Evolutionary conservation across 2,797 vertebrate species (phyloP).

Genomic region (Anguilla pacifica): DNA sequence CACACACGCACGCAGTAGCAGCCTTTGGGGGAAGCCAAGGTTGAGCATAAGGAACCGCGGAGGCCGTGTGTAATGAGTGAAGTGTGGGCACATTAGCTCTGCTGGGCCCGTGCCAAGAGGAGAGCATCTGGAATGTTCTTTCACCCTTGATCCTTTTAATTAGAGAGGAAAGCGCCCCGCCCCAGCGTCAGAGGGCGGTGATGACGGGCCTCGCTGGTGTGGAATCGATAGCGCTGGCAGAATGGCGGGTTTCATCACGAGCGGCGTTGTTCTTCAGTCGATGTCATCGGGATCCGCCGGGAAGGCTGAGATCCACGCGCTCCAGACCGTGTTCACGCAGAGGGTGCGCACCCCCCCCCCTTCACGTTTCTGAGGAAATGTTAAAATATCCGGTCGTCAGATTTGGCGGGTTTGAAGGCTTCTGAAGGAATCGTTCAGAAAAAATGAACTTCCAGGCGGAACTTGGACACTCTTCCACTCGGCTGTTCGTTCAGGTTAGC

Average conservation of each 20-base stretch:
- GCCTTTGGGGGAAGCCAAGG: background rate
- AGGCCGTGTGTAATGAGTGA: slow-evolving; percentile 62
- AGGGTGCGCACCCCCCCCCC: background rate
- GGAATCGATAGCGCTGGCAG: background rate
- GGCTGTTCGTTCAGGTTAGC: background rate
- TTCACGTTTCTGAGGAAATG: background rate
- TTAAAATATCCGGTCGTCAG: background rate
- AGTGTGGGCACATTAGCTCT: slow-evolving; percentile 68
- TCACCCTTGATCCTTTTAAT: slow-evolving; percentile 41
- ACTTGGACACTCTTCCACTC: background rate
- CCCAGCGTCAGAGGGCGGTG: background rate
- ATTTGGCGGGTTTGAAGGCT: background rate
- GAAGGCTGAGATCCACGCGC: background rate
- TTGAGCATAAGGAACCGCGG: background rate
- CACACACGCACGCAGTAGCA: background rate
- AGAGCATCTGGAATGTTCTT: slow-evolving; percentile 72
- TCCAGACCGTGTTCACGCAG: background rate
- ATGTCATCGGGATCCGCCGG: background rate
- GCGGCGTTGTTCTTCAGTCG: background rate
- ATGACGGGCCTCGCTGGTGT: background rate
- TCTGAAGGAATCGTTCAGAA: background rate
- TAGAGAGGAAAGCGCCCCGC: background rate
- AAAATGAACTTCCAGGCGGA: background rate
- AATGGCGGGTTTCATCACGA: background rate
- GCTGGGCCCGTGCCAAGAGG: slow-evolving; percentile 68